These are phyloP conservation scores for Spheniscus humboldti DNA, from an alignment of 2,797 vertebrate species.

Conservation along the genomic window DNA sequence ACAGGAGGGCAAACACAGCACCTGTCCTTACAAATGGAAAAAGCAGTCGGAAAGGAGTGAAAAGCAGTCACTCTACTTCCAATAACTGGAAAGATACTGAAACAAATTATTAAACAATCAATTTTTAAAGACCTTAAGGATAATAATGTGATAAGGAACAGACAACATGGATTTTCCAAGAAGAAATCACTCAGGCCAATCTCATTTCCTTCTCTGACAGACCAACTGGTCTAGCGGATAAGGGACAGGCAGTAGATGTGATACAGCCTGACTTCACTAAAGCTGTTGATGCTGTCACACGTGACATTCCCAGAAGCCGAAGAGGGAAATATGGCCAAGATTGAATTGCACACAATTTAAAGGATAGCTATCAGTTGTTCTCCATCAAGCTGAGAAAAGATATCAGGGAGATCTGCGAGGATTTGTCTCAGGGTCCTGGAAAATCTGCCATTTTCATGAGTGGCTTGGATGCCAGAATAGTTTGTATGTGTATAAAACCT, in stretches of 20 bases:
- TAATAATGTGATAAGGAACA: not conserved
- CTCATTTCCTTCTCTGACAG: not conserved
- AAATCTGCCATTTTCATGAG: not conserved
- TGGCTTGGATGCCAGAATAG: not conserved
- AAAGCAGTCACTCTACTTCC: not conserved
- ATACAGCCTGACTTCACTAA: not conserved
- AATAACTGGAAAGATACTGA: not conserved
- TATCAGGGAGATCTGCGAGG: not conserved
- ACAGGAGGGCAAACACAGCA: not conserved
- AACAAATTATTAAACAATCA: conserved; percentile 11
- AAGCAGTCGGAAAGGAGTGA: not conserved
- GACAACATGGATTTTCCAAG: not conserved
- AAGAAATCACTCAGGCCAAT: not conserved
- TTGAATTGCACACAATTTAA: not conserved
- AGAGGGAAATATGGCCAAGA: not conserved
- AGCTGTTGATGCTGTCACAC: not conserved
- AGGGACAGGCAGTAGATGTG: not conserved
- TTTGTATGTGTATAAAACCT: not conserved
- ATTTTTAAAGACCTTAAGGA: not conserved
- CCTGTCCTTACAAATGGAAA: not conserved
- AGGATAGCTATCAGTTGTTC: not conserved
- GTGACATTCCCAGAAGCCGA: not conserved
- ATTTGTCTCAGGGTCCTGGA: not conserved
- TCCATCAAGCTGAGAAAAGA: not conserved
- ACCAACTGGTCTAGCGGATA: not conserved